Evolutionary conservation across 2,797 vertebrate species (phyloP).

Genomic region (Dallia pectoralis): DNA sequence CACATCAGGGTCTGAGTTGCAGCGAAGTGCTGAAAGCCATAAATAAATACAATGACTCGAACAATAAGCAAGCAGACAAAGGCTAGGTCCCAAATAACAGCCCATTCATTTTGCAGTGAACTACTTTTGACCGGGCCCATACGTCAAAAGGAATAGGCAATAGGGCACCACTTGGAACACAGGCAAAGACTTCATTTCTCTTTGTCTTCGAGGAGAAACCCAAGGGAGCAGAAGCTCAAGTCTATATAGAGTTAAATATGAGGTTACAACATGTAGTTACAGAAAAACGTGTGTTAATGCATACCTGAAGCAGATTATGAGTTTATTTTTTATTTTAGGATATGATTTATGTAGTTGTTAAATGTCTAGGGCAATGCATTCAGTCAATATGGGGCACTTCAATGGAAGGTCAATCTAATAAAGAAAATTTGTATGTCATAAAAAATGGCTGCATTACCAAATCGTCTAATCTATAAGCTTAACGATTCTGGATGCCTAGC

Average conservation of each 20-base stretch:
- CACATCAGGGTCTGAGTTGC: slow-evolving; percentile 28
- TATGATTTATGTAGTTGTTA: background rate
- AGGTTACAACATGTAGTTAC: background rate
- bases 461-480: background rate
- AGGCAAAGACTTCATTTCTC: slow-evolving; percentile 14
- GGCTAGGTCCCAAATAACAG: background rate
- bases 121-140: background rate
- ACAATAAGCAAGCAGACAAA: slow-evolving; percentile 12
- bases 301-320: background rate
- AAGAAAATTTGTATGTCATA: background rate
- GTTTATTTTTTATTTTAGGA: no score
- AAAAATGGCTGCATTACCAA: background rate
- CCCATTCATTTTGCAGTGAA: background rate
- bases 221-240: slow-evolving; percentile 1
- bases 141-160: background rate
- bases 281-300: slow-evolving; percentile 1
- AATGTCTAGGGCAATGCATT: background rate
- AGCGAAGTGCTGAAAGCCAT: slow-evolving; percentile 24
- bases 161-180: background rate
- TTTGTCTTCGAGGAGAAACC: background rate
- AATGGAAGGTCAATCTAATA: background rate
- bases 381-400: background rate
- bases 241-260: background rate
- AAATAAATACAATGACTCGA: slow-evolving; percentile 41
- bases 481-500: no score